Evolutionary conservation across 2,113 vertebrate genomes (phyloP).

Genomic region (Uropsilus gracilis): DNA sequence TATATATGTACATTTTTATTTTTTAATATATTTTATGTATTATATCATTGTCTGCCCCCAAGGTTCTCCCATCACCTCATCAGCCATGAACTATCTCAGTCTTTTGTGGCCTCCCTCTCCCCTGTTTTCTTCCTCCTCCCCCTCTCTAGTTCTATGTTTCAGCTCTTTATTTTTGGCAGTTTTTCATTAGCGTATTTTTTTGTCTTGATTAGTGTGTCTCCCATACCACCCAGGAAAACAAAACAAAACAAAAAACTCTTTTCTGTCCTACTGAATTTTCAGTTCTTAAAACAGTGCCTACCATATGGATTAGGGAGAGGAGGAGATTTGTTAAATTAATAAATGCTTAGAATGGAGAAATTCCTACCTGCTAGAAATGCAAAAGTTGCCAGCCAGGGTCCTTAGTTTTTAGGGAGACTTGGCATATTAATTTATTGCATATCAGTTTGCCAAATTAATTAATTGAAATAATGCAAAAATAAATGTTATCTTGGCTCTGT

Average conservation of each 20-base stretch:
- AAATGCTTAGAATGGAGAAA: background rate
- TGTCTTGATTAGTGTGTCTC: background rate
- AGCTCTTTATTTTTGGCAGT: no score
- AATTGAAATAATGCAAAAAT: background rate
- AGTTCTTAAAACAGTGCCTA: background rate
- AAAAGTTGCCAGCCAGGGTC: background rate
- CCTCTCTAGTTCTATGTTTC: no score
- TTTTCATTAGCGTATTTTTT: background rate
- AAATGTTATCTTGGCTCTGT: background rate
- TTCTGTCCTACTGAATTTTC: background rate
- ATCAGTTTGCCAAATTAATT: background rate
- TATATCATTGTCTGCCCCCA: no score
- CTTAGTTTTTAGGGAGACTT: background rate
- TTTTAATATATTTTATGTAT: no score
- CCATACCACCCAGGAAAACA: background rate
- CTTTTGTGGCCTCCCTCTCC: no score
- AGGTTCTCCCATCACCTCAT: no score
- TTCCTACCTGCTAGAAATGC: background rate
- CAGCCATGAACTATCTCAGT: no score
- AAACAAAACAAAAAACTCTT: background rate
- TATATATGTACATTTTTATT: no score
- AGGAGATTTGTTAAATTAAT: background rate
- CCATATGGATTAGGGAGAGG: background rate
- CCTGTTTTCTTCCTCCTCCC: no score
- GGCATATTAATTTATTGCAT: background rate